Evolutionary conservation across 2,113 vertebrate genomes (phyloP).

Genomic region (Poecile atricapillus): DNA sequence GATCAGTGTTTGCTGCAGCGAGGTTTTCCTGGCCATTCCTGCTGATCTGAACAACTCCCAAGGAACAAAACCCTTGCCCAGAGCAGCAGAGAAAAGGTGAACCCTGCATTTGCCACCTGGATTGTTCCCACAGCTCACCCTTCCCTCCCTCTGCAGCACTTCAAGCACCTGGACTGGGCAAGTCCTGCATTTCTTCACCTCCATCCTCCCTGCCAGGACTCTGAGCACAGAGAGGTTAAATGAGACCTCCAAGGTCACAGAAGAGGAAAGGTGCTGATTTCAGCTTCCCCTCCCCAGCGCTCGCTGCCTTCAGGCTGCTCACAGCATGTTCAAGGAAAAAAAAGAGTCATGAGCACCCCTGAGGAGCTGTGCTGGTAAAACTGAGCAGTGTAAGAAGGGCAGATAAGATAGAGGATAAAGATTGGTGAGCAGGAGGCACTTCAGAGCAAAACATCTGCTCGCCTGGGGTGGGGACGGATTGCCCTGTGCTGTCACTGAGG

Average conservation of each 20-base stretch:
- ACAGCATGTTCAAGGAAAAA: background rate
- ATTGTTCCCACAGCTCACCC: background rate
- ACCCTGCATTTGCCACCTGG: background rate
- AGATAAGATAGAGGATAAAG: fast-evolving
- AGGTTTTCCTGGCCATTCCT: background rate
- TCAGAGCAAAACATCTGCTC: background rate
- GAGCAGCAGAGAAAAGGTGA: background rate
- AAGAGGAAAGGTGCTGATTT: background rate
- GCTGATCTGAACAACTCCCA: background rate
- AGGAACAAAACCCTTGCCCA: background rate
- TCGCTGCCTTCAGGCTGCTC: background rate
- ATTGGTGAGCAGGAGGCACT: background rate
- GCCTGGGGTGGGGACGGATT: background rate
- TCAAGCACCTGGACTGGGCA: background rate
- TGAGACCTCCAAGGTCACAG: background rate
- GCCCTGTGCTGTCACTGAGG: background rate
- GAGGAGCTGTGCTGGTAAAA: background rate
- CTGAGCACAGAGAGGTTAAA: background rate
- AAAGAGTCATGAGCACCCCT: background rate
- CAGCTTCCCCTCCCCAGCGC: background rate
- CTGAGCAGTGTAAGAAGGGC: background rate
- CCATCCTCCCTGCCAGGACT: background rate
- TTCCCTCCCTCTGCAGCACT: background rate
- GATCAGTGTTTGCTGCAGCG: background rate
- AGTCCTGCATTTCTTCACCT: background rate